Percentiles rank a stretch among this genome's conserved stretches.
Evolutionary conservation across 2,113 vertebrate genomes (phyloP).

Genomic region (Hemicordylus capensis): DNA sequence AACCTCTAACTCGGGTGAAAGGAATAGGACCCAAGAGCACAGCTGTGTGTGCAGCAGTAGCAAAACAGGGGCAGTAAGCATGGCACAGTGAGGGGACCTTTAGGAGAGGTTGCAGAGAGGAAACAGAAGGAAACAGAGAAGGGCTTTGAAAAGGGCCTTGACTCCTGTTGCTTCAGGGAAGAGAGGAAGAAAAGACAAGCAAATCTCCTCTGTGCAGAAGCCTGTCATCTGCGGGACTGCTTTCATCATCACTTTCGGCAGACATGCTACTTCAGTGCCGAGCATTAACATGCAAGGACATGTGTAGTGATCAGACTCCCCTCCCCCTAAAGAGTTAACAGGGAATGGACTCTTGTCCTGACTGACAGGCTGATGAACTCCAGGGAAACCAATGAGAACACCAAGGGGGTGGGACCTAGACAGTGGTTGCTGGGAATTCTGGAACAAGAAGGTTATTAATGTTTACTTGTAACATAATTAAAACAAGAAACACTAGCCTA

Average conservation of each 20-base stretch:
- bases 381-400: too few relatives aligned
- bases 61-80: not conserved
- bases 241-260: not conserved
- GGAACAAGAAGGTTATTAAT: too few relatives aligned
- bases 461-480: too few relatives aligned
- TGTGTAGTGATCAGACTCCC: too few relatives aligned
- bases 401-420: too few relatives aligned
- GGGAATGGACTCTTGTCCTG: too few relatives aligned
- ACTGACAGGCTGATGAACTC: too few relatives aligned
- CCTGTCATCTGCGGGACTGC: not conserved
- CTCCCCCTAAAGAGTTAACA: too few relatives aligned
- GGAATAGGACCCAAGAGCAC: not conserved
- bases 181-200: not conserved
- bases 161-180: not conserved
- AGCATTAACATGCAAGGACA: not conserved
- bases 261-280: not conserved
- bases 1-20: not conserved
- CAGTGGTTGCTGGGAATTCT: too few relatives aligned
- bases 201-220: not conserved
- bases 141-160: not conserved
- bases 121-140: not conserved
- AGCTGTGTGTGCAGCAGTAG: not conserved
- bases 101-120: not conserved
- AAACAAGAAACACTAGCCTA: too few relatives aligned
- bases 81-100: not conserved